Evolutionary conservation across 2,113 vertebrate genomes (phyloP), one percentile per base, ranked within the genome.

Genomic region (Furnarius figulus): DNA sequence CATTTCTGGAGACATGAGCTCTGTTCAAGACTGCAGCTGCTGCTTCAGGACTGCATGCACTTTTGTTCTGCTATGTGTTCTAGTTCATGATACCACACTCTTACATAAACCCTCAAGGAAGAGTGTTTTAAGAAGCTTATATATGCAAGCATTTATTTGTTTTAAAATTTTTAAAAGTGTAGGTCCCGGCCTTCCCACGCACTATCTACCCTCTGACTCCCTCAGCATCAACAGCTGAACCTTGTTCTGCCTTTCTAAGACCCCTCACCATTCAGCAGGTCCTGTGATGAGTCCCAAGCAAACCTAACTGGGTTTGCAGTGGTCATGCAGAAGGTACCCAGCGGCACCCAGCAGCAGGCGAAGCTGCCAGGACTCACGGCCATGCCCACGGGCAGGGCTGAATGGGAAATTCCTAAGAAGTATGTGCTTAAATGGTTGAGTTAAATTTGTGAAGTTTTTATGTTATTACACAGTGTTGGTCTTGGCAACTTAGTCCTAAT

Each of bases 371-470:
- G 0, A 30, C 12, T 2, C 4, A 10, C 40, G 13, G 19, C 3
- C 3, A 14, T 5, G 25, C 14, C 44, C 33, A 3, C 8, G 2
- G 53, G 33, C 19, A 6, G 8, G 3, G 5, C 30, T 0, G 1
- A 42, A 8, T 0, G 0, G 46, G 21, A 37, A 61, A 31, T 5
- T 12, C 39, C 24, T 7, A 7, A 44, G 42, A 19, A 56, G n/a
- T 5, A 2, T 1, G 8, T 4, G 12, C 24, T 42, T 39, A 6
- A 39, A 62, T 4, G 39, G 33, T 18, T 37, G 17, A 6, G 19
- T n/a, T 7, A 7, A 19, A 3, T 21, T 18, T 33, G 56, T 30
- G 40, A 37, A 23, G 17, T 28, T 14, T 55, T 30, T 19, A 25
- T 25, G 23, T 15, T 42, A 9, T 33, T n/a, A 12, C 30, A 22